Percentiles rank a stretch among this genome's conserved stretches.
These are phyloP conservation scores for Pedionomus torquatus DNA, from an alignment of 2,113 vertebrate species.

Conservation along the genomic window DNA sequence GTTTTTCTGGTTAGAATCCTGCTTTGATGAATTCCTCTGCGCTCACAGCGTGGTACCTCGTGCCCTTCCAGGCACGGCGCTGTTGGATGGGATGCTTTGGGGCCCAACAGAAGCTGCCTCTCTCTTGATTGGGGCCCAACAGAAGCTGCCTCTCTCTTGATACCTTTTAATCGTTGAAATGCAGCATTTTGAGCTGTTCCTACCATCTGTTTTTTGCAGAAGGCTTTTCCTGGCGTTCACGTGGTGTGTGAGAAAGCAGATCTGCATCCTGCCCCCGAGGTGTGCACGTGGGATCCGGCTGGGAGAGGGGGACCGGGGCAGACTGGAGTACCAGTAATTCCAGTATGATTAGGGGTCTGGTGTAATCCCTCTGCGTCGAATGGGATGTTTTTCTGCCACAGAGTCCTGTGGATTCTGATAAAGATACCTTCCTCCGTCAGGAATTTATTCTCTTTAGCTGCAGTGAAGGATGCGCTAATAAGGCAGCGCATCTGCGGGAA, in stretches of 20 bases:
- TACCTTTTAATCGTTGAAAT: background rate
- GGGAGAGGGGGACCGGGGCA: rapidly evolving
- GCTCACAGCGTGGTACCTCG: background rate
- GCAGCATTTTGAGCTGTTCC: background rate
- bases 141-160: background rate
- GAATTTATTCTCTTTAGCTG: background rate
- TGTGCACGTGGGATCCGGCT: background rate
- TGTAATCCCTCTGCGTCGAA: background rate
- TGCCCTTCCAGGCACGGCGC: background rate
- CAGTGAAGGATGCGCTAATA: background rate
- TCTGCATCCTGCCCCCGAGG: background rate
- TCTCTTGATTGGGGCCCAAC: background rate
- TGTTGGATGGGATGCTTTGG: background rate
- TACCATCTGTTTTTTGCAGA: background rate
- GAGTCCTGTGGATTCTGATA: background rate
- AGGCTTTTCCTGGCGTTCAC: background rate
- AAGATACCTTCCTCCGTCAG: background rate
- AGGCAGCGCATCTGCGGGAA: background rate
- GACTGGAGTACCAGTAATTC: background rate
- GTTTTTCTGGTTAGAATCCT: background rate
- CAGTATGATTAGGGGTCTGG: rapidly evolving
- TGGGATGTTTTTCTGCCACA: background rate
- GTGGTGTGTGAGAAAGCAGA: background rate
- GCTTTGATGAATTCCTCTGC: background rate
- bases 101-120: background rate